Base-by-base conservation (phyloP, 2,113 vertebrate genomes). In the Baryphthengus martii region DNA sequence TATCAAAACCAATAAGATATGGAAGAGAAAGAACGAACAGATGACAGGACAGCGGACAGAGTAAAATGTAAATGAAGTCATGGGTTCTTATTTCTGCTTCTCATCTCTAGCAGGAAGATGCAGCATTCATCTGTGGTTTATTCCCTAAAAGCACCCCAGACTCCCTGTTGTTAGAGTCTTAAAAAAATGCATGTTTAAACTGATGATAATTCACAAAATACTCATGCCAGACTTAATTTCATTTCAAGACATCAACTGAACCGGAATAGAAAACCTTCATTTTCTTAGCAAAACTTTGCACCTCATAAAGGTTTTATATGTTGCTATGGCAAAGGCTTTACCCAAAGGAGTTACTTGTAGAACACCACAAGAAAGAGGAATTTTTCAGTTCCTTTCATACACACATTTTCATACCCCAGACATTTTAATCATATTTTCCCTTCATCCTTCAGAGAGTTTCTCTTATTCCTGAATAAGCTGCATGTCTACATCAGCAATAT, bases 291-390 rank as follows among this genome's bases (percentile, higher is more conserved):
- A 97, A 97, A 96, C 82, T 96, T 94, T 94, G 35, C 61, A 90
- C 77, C 90, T 97, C 90, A 93, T 97, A 96, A 98, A 96, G 92
- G 49, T 88, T 97, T 97, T 96, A 77, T 94, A 90, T 97, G 93
- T 88, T 97, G 89, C 70, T 71, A 78, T 90, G 58, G 72, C 90
- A 88, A 70, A 88, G 53, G 16, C 42, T 96, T 93, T 96, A 94
- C 93, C 89, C 59, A 75, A 58, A 95, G 94, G 86, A 97, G 33
- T 76, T 82, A 50, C 42, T 62, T 35, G 29, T 24, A 75, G 61
- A 89, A 89, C 39, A 88, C 59, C n/a, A 91, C 53, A 87, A 87
- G 79, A 82, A 87, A 44, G 7, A 50, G 21, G 52, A 84, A 88
- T 91, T 76, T 91, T 94, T 90, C 75, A 68, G 77, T 73, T 92